Conservation (phyloP, 2,888 invertebrate genomes). For the Parnassius apollo region DNA sequence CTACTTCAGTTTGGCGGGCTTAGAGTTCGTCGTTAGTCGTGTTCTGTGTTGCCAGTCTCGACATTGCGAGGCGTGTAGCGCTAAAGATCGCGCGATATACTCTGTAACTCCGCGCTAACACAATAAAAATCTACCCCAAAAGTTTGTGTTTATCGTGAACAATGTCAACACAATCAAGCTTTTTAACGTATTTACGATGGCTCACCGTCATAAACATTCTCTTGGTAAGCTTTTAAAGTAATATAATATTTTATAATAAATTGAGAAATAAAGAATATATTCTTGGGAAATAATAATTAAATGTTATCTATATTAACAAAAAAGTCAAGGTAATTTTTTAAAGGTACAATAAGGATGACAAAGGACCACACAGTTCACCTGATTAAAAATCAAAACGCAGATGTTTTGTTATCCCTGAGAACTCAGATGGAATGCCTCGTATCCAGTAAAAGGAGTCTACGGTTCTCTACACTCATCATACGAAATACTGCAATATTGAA, state of each 20-base stretch:
- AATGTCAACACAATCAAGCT: conserved; percentile 39
- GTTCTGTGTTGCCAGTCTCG: conserved; percentile 42
- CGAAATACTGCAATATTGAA: too few relatives aligned
- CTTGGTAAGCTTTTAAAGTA: conserved; percentile 53
- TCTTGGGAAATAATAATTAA: too few relatives aligned
- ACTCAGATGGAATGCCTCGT: too few relatives aligned
- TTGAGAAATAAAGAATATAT: too few relatives aligned
- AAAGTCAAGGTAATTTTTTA: too few relatives aligned
- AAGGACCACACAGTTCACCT: too few relatives aligned
- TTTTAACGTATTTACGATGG: conserved; percentile 56
- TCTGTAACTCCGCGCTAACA: conserved; percentile 31
- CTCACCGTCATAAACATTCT: conserved; percentile 54
- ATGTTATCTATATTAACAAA: too few relatives aligned
- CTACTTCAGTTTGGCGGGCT: conserved; percentile 75
- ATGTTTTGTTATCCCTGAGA: too few relatives aligned
- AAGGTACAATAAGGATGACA: too few relatives aligned
- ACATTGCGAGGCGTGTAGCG: conserved; percentile 57
- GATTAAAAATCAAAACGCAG: too few relatives aligned
- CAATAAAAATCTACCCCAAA: conserved; percentile 42
- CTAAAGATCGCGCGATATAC: conserved; percentile 44
- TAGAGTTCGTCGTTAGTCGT: conserved; percentile 64
- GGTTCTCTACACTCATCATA: too few relatives aligned
- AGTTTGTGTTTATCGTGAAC: conserved; percentile 64
- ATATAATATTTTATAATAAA: conserved; percentile 5
- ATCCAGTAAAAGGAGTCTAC: too few relatives aligned